Evolutionary conservation across 2,888 invertebrate genomes (phyloP).

Genomic region (Ptilodon capucinus): DNA sequence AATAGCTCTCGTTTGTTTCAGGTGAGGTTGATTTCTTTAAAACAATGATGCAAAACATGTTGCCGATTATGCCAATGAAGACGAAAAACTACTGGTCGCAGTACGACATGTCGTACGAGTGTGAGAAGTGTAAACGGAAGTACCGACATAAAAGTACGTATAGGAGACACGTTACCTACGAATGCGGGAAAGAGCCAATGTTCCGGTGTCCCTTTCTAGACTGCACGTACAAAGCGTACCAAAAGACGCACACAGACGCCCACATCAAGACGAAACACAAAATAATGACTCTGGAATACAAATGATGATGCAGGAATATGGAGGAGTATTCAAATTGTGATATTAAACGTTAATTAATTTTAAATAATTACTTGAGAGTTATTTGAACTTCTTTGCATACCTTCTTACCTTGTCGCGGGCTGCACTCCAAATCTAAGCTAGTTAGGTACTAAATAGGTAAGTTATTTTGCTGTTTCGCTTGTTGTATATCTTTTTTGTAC

Average conservation of each 20-base stretch:
- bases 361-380: constrained; percentile 13
- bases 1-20: constrained; percentile 67
- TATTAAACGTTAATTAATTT: constrained; percentile 66
- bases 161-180: constrained; percentile 86
- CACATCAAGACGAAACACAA: constrained; percentile 79
- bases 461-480: no score
- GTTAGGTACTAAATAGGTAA: no score
- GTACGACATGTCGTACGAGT: constrained; percentile 76
- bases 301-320: constrained; percentile 50
- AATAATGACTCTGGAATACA: constrained; percentile 83
- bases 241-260: constrained; percentile 78
- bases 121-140: constrained; percentile 87
- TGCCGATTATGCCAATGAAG: constrained; percentile 76
- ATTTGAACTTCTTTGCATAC: background rate
- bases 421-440: no score
- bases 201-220: constrained; percentile 75
- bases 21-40: constrained; percentile 80
- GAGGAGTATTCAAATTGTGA: constrained; percentile 58
- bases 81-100: constrained; percentile 78
- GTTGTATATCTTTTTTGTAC: no score
- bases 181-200: constrained; percentile 85
- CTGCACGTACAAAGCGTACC: constrained; percentile 77
- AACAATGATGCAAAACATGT: constrained; percentile 75
- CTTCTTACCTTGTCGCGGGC: no score
- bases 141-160: constrained; percentile 89